phyloP scores from a whole-genome alignment of 2,113 vertebrate genomes.

The Synchiropus splendidus region DNA sequence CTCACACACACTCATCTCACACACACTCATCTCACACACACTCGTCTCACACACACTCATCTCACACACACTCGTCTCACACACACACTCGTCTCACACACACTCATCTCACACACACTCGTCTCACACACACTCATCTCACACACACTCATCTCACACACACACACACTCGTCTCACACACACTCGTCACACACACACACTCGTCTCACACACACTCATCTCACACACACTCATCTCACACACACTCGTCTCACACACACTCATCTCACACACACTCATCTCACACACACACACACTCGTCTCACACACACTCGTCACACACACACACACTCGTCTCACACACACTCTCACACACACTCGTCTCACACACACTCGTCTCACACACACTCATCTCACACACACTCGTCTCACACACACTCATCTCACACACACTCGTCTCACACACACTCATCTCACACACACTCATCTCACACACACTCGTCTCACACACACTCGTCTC shows the following conservation, averaged over 20 bases:
- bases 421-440: slow-evolving; percentile 1
- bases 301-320: neutral
- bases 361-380: neutral
- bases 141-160: neutral
- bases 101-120: neutral
- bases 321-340: neutral
- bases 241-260: slow-evolving; percentile 1
- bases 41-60: no score
- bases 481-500: slow-evolving; percentile 18
- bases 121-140: neutral
- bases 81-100: no score
- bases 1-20: no score
- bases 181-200: slow-evolving; percentile 1
- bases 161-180: slow-evolving; percentile 5
- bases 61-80: no score
- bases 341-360: slow-evolving; percentile 3
- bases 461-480: slow-evolving; percentile 7
- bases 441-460: neutral
- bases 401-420: slow-evolving; percentile 4
- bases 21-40: no score
- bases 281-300: slow-evolving; percentile 1
- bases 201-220: neutral
- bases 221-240: slow-evolving; percentile 2
- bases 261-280: neutral
- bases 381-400: neutral